Evolutionary conservation across 2,797 vertebrate genomes (phyloP), one percentile per base, ranked within the genome.

Genomic region (Leuciscus waleckii): DNA sequence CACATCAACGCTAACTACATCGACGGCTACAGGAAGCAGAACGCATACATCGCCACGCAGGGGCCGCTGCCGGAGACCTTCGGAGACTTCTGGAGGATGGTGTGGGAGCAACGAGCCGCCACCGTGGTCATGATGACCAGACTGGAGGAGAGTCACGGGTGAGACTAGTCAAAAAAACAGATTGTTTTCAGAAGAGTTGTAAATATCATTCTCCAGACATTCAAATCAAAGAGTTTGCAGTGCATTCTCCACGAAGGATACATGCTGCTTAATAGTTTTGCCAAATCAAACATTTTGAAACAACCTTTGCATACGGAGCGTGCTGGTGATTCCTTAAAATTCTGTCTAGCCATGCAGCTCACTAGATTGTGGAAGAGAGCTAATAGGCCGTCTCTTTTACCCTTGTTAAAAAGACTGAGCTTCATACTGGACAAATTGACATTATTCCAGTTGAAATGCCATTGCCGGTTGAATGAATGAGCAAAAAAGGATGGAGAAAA

Each of bases 51-150:
- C 0, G 98, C 98, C 94, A 99, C 98, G 0, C 98, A 99, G 91
- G 98, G 98, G 6, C 97, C 98, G 0, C 92, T 99, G 86, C 97
- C 98, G 0, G 98, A 99, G 94, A 99, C 98, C 0, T 99, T 99
- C 0, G 97, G 98, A 0, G 98, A 99, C 92, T 99, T 99, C 91
- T 99, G 98, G 98, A 96, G 98, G 88, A 99, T 99, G 98, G 97
- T 99, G 91, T 99, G 98, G 98, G 98, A 99, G 82, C 98, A 99
- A 92, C 95, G 98, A 46, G 97, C 98, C 0, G 98, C 98, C 80
- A 99, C 98, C 0, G 95, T 99, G 17, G 98, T 99, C 82, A 99
- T 99, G 98, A 99, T 99, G 98, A 99, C 98, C 2, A 94, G 97
- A 82, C 95, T 99, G 86, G 98, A 99, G 90, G 98, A 99, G 92